phyloP scores from a whole-genome alignment of 2,797 vertebrate species.

The Setipinna tenuifilis region DNA sequence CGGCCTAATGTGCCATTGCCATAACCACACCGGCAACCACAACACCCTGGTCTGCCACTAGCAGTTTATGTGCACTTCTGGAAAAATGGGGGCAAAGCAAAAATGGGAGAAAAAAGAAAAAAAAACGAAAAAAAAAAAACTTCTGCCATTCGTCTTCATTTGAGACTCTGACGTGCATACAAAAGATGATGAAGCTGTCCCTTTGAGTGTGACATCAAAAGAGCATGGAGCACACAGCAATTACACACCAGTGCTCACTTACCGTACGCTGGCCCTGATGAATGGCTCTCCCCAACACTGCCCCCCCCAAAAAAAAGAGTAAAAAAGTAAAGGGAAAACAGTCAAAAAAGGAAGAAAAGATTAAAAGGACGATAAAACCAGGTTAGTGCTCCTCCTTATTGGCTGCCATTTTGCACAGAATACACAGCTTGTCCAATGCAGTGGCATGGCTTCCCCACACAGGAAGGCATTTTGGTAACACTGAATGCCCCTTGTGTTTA shows the following conservation, averaged over 20 bases:
- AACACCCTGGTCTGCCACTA: no score
- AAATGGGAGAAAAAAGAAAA: neutral
- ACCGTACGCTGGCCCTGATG: conserved; percentile 47
- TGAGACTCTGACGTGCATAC: conserved; percentile 40
- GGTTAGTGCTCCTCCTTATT: neutral
- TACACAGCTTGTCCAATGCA: no score
- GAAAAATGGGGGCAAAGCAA: neutral
- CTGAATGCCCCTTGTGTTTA: no score
- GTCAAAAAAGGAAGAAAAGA: neutral
- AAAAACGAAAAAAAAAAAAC: conserved; percentile 3
- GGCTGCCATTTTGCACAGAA: neutral
- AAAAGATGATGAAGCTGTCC: conserved; percentile 57
- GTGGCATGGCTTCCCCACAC: no score
- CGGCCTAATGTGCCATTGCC: neutral
- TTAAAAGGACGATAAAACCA: neutral
- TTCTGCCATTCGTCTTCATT: conserved; percentile 54
- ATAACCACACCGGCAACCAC: no score
- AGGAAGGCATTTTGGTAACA: no score
- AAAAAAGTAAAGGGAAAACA: neutral
- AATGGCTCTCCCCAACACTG: conserved; percentile 41
- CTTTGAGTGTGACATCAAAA: conserved; percentile 48
- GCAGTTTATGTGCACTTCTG: no score
- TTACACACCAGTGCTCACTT: conserved; percentile 50
- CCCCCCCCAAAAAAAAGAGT: neutral
- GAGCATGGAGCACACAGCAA: conserved; percentile 43